Base-by-base conservation (phyloP, 2,888 invertebrate species). In the Acleris emargana region DNA sequence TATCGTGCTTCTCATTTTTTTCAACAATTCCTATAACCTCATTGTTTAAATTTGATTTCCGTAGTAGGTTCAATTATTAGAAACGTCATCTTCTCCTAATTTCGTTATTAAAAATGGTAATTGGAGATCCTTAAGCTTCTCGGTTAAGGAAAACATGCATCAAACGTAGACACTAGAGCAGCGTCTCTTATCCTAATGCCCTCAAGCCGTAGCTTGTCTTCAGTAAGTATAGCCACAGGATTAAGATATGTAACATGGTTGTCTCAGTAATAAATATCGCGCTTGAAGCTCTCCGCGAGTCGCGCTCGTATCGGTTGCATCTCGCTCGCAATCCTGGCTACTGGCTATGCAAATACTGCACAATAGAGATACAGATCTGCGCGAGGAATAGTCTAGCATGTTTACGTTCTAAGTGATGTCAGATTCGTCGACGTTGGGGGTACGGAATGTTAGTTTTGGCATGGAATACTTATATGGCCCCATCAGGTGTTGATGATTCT, bases 321-420 rank as follows among this genome's bases (percentile, higher is more conserved):
- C 75, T 72, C 72, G 66, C 69, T 68, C 70, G 57, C 60, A 58
- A 70, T 75, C 75, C 74, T 66, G 64, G 72, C 76, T 74, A 71
- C 71, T 58, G 71, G 75, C 73, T 78, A 79, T 78, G 80, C 75
- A 77, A 78, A 78, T 78, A 71, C 55, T 58, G 64, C 73, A 69
- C 63, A 74, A 72, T 72, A 70, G 64, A 66, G 67, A 72, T 72
- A 69, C 63, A 67, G 58, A 78, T 77, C 76, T 69, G 69, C 63
- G 61, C 64, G 58, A 45, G 71, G 62, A 55, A 43, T 25, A 43
- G 51, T 47, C 32, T 38, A 59, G 32, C 47, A 47, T 51, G 47
- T 38, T 66, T 66, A 17, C 13, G 22, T 53, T 62, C 52, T 51
- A 47, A 38, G 53, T 47, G 55, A 55, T 60, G 64, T 59, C 28